These are phyloP conservation scores for Chrosomus eos DNA, from an alignment of 2,797 vertebrate genomes.

Conservation along the genomic window DNA sequence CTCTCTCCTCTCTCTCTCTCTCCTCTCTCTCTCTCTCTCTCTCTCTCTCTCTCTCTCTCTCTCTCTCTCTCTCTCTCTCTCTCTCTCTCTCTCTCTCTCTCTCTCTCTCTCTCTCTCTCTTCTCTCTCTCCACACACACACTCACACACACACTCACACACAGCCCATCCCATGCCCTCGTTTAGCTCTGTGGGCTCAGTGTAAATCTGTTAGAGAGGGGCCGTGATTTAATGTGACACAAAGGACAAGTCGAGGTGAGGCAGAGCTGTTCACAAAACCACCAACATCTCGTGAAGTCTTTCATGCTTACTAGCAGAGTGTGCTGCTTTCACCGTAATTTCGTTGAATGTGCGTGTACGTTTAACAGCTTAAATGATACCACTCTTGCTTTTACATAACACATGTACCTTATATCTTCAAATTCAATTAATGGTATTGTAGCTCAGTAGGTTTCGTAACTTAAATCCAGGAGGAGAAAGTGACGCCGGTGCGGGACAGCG, in stretches of 20 bases:
- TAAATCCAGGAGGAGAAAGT: constrained; percentile 25
- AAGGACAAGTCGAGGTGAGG: constrained; percentile 39
- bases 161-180: constrained; percentile 20
- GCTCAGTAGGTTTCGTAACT: constrained; percentile 19
- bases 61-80: no score
- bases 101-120: background rate
- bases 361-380: background rate
- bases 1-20: no score
- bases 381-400: background rate
- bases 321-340: background rate
- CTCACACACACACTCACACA: background rate
- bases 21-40: no score
- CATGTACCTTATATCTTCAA: background rate
- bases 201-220: constrained; percentile 17
- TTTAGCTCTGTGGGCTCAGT: constrained; percentile 24
- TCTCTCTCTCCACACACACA: background rate
- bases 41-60: no score
- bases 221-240: constrained; percentile 32
- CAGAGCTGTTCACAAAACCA: background rate
- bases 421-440: background rate
- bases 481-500: constrained; percentile 44
- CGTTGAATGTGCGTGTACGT: background rate
- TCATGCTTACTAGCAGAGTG: background rate
- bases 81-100: no score
- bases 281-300: background rate